A percentile compares a stretch with the other conserved stretches of the same genome.
Evolutionary conservation across 1,140 invertebrate species (phyloP).

Genomic region (Psix sp.): DNA sequence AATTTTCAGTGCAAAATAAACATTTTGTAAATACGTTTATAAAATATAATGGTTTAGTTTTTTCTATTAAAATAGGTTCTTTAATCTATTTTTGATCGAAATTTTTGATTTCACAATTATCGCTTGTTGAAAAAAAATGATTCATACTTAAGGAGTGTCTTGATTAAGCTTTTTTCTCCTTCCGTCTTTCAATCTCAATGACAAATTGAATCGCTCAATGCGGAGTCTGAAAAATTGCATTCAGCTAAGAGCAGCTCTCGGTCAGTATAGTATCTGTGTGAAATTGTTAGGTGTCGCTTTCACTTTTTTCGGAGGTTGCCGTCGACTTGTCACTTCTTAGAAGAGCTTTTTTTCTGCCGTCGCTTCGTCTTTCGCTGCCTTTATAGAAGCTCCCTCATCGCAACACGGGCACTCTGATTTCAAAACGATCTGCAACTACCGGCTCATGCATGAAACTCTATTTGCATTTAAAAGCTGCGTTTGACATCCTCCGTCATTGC

Average conservation of each 20-base stretch:
- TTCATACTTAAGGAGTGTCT: constrained; percentile 15
- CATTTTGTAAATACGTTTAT: no score
- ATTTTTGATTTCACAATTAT: no score
- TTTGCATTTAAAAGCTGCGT: constrained; percentile 55
- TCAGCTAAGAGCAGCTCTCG: constrained; percentile 28
- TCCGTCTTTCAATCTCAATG: constrained; percentile 23
- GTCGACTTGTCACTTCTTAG: constrained; percentile 36
- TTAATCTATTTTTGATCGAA: no score
- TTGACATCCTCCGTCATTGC: constrained; percentile 31
- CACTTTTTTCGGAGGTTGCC: constrained; percentile 24
- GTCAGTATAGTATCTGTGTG: constrained; percentile 36
- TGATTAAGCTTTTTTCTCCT: constrained; percentile 32
- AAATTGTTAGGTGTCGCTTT: constrained; percentile 49
- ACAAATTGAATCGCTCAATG: constrained; percentile 44
- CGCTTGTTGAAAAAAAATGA: no score
- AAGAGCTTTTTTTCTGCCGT: constrained; percentile 10
- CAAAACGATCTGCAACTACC: constrained; percentile 38
- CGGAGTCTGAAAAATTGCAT: constrained; percentile 38
- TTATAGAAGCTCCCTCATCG: constrained; percentile 32
- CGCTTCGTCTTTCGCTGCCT: constrained; percentile 27
- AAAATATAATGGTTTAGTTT: no score
- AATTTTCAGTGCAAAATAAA: no score
- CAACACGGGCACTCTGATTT: constrained; percentile 29
- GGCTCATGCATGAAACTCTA: constrained; percentile 33
- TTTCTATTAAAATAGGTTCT: no score